These are phyloP conservation scores for Agonum fuliginosum DNA, from an alignment of 2,888 invertebrate genomes.

Conservation along the genomic window DNA sequence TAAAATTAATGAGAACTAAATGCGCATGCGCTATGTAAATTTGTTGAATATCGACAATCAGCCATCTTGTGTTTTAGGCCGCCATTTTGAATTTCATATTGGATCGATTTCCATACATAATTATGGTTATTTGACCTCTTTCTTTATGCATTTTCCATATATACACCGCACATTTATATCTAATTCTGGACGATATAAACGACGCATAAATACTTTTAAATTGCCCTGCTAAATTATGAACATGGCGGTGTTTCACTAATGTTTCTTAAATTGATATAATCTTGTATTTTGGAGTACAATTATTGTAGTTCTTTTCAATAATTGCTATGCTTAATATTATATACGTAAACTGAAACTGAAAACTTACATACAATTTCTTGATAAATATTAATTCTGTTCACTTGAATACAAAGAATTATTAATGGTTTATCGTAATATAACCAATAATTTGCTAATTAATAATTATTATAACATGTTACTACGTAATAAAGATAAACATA, in stretches of 20 bases:
- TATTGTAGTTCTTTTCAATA: too few relatives aligned
- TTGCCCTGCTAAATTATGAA: not conserved
- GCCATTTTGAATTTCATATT: conserved; percentile 53
- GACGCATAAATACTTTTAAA: conserved; percentile 4
- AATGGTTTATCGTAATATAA: too few relatives aligned
- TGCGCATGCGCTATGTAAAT: conserved; percentile 52
- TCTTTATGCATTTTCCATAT: not conserved
- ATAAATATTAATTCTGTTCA: too few relatives aligned
- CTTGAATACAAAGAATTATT: too few relatives aligned
- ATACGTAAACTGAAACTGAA: too few relatives aligned
- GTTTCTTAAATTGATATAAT: not conserved
- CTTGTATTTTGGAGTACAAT: too few relatives aligned
- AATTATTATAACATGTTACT: too few relatives aligned
- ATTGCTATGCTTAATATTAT: too few relatives aligned
- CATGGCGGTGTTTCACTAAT: not conserved
- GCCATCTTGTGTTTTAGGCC: conserved; percentile 49
- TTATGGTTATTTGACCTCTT: conserved; percentile 34
- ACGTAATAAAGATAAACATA: too few relatives aligned
- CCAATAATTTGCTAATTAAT: too few relatives aligned
- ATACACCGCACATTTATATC: not conserved
- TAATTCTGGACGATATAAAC: not conserved
- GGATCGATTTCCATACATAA: conserved; percentile 47
- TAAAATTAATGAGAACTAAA: conserved; percentile 2
- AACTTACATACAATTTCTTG: too few relatives aligned
- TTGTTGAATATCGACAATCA: conserved; percentile 54